Conservation (phyloP, 1,140 invertebrate genomes). For the Nautilus pompilius region DNA sequence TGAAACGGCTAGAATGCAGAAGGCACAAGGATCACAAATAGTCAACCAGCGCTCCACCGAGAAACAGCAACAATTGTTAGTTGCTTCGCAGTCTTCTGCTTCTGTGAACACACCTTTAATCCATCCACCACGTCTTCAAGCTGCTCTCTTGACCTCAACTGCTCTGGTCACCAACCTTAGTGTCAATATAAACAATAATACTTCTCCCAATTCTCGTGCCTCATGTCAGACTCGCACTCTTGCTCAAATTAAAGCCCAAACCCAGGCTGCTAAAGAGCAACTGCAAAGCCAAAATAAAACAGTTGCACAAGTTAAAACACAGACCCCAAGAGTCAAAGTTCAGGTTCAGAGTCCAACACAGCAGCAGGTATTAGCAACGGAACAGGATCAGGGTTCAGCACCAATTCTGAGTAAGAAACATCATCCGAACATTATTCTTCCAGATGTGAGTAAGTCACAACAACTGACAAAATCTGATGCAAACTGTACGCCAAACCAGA, state of each 20-base stretch:
- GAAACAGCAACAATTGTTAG: background rate
- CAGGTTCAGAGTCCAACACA: too few relatives aligned
- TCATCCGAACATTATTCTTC: too few relatives aligned
- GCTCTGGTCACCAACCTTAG: background rate
- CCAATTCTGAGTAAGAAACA: too few relatives aligned
- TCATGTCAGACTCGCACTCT: constrained; percentile 38
- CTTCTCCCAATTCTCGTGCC: background rate
- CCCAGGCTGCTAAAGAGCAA: constrained; percentile 33
- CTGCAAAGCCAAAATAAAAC: too few relatives aligned
- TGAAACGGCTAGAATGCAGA: constrained; percentile 25
- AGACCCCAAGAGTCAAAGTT: too few relatives aligned
- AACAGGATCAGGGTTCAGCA: too few relatives aligned
- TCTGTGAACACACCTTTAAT: constrained; percentile 1
- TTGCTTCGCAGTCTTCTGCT: background rate
- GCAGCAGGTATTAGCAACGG: too few relatives aligned
- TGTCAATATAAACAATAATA: background rate
- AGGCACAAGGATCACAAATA: constrained; percentile 9
- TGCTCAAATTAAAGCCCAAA: constrained; percentile 49
- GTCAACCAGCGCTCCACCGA: background rate
- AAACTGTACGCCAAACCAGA: constrained; percentile 9
- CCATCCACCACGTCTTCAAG: background rate
- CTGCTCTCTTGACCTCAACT: background rate
- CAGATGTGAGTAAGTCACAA: too few relatives aligned
- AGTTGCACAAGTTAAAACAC: too few relatives aligned
- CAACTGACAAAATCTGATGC: too few relatives aligned